Percentiles rank a stretch among this genome's conserved stretches.
Evolutionary conservation across 1,140 invertebrate species (phyloP).

Genomic region (Orius laevigatus): DNA sequence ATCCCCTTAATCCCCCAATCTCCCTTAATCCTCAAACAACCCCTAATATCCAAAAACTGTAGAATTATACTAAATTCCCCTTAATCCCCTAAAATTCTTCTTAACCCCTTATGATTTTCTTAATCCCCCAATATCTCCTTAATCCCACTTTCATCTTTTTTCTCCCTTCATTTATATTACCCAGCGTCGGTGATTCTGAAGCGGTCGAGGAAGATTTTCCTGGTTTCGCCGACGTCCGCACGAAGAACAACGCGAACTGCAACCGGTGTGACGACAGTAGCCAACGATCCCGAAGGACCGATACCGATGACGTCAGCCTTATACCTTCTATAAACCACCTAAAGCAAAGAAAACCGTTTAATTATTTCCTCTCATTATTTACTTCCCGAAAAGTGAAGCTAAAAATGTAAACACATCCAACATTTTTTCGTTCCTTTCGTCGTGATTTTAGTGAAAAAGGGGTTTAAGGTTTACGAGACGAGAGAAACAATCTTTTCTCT

Average conservation of each 20-base stretch:
- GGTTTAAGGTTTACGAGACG: neutral
- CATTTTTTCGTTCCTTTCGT: too few relatives aligned
- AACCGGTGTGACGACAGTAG: slow-evolving; percentile 2
- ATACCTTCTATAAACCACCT: slow-evolving; percentile 13
- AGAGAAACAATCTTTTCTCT: neutral
- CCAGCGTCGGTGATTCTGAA: slow-evolving; percentile 12
- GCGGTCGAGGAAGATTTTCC: slow-evolving; percentile 7
- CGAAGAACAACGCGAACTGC: slow-evolving; percentile 5
- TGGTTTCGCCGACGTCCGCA: slow-evolving; percentile 6
- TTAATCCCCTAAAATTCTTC: too few relatives aligned
- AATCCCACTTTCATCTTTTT: too few relatives aligned
- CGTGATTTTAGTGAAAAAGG: neutral
- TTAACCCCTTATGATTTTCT: too few relatives aligned
- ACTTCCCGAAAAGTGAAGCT: too few relatives aligned
- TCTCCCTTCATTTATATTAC: slow-evolving; percentile 8
- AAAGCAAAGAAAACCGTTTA: slow-evolving; percentile 1
- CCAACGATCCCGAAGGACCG: slow-evolving; percentile 11
- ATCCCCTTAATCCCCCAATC: too few relatives aligned
- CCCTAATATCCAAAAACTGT: too few relatives aligned
- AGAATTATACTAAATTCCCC: too few relatives aligned
- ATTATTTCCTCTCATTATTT: neutral
- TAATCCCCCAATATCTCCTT: too few relatives aligned
- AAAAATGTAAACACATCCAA: too few relatives aligned
- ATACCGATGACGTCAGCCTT: slow-evolving; percentile 10
- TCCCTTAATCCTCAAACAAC: too few relatives aligned